Evolutionary conservation across 1,140 invertebrate genomes (phyloP).

Genomic region (Mizuhopecten yessoensis): DNA sequence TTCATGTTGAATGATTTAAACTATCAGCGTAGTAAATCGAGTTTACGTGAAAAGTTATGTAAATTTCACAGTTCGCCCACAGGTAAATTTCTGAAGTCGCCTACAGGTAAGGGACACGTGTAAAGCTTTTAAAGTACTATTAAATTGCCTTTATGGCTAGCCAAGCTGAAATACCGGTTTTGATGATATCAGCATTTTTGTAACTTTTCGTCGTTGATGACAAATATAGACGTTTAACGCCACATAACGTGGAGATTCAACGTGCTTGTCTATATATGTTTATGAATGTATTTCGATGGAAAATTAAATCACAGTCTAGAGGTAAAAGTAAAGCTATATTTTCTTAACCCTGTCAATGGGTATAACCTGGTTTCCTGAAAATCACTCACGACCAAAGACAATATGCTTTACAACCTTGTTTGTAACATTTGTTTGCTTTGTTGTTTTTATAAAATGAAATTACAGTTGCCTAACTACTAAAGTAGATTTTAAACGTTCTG

Average conservation of each 20-base stretch:
- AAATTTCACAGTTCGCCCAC: background rate
- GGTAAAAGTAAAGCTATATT: no score
- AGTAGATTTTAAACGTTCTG: no score
- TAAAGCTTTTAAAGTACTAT: background rate
- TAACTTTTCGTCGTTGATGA: background rate
- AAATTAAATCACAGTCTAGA: no score
- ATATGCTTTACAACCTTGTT: no score
- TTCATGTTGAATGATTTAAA: background rate
- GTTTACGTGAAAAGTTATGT: conserved; percentile 39
- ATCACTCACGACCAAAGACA: no score
- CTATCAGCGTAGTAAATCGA: conserved; percentile 8
- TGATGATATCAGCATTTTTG: conserved; percentile 9
- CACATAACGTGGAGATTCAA: background rate
- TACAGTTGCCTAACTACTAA: no score
- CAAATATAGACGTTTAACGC: background rate
- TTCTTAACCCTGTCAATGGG: no score
- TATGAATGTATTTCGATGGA: background rate
- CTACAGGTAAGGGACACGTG: background rate
- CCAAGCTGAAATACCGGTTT: background rate
- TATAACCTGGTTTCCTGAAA: no score
- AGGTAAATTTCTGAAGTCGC: background rate
- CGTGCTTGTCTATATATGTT: background rate
- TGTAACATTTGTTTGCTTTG: no score
- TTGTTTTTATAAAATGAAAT: no score
- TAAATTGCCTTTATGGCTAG: background rate